Conservation (phyloP, 92 coral and sea anemone genomes). For the Galaxea fascicularis region DNA sequence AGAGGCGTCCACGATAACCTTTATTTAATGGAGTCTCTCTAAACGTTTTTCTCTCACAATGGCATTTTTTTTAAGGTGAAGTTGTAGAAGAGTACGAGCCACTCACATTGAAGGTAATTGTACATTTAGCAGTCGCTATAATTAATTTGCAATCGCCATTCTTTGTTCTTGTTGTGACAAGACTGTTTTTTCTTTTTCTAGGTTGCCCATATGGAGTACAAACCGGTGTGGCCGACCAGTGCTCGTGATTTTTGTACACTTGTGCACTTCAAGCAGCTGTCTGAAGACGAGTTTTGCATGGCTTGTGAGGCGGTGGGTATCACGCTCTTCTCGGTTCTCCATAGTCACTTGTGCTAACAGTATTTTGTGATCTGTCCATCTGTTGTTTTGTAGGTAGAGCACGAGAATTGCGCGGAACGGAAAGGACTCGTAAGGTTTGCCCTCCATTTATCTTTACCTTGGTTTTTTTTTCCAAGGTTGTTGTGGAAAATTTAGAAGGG, state of each 20-base stretch:
- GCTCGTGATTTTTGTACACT: conserved; percentile 87
- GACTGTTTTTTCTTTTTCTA: background rate
- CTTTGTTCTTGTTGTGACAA: background rate
- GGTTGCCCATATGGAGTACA: conserved; percentile 82
- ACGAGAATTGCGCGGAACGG: conserved; percentile 70
- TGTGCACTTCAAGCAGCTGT: conserved; percentile 63
- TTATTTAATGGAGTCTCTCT: background rate
- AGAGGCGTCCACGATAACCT: no score
- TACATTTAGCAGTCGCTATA: no score
- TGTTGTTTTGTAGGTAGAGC: conserved; percentile 65
- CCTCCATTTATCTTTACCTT: background rate
- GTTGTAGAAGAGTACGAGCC: conserved; percentile 39
- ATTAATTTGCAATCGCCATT: no score
- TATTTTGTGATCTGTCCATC: background rate
- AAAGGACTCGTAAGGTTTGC: conserved; percentile 82
- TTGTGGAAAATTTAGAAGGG: no score
- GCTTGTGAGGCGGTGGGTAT: conserved; percentile 54
- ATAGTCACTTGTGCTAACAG: background rate
- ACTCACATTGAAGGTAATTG: conserved; percentile 39
- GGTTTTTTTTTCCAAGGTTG: no score
- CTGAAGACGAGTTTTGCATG: conserved; percentile 60
- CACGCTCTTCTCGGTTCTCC: background rate
- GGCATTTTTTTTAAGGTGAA: conserved; percentile 42
- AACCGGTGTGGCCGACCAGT: conserved; percentile 91
- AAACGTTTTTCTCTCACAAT: background rate